A percentile compares a stretch with the other conserved stretches of the same genome.
Evolutionary conservation across 2,888 invertebrate species (phyloP).

Genomic region (Eupithecia pulchellata): DNA sequence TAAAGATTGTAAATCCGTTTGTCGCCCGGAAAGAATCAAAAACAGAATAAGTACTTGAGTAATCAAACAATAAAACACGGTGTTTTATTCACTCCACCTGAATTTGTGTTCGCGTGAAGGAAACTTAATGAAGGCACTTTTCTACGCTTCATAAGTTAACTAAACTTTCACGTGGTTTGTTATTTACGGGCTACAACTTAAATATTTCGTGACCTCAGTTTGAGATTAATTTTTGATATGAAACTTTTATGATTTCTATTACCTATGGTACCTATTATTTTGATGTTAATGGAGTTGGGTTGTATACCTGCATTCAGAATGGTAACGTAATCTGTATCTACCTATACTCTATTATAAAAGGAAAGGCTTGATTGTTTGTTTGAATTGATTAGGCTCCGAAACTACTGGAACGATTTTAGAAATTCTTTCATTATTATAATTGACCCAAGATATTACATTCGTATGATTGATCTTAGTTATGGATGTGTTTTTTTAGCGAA

Average conservation of each 20-base stretch:
- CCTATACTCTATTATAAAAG: too few relatives aligned
- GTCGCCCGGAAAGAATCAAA: not conserved
- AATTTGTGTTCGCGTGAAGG: constrained; percentile 43
- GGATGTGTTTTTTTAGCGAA: not conserved
- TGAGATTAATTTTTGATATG: constrained; percentile 13
- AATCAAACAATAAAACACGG: not conserved
- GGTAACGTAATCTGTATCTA: too few relatives aligned
- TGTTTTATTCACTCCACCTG: not conserved
- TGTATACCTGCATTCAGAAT: not conserved
- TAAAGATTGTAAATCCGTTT: too few relatives aligned
- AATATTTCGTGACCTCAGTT: constrained; percentile 15
- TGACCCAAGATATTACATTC: not conserved
- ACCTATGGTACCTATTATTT: not conserved
- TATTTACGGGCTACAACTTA: constrained; percentile 20
- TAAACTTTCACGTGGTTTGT: constrained; percentile 22
- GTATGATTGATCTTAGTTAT: not conserved
- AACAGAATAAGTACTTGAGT: not conserved
- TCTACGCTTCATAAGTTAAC: constrained; percentile 16
- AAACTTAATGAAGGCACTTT: constrained; percentile 36
- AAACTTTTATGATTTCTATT: constrained; percentile 13
- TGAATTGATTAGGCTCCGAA: too few relatives aligned
- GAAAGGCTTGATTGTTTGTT: too few relatives aligned
- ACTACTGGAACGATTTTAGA: too few relatives aligned
- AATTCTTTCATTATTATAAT: too few relatives aligned
- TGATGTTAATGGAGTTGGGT: not conserved